Conservation (phyloP, 2,113 vertebrate genomes). For the Phrynocephalus versicolor region DNA sequence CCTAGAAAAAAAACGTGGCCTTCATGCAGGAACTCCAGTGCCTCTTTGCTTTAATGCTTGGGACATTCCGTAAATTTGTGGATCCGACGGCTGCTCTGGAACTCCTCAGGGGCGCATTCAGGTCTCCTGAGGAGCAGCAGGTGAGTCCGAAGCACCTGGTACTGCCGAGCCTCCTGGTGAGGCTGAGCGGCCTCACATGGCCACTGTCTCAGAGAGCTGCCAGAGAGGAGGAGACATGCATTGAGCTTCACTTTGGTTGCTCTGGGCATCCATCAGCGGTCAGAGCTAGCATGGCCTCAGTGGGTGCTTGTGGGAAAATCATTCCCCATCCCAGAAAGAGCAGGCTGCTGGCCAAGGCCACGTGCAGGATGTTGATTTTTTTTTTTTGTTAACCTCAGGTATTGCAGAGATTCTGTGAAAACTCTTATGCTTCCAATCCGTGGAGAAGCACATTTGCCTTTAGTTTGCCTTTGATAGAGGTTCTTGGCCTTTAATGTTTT, state of each 20-base stretch:
- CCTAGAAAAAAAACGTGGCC: constrained; percentile 90
- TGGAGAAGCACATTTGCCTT: neutral
- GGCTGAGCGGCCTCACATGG: too few relatives aligned
- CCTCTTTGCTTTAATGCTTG: constrained; percentile 94
- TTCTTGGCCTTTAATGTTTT: too few relatives aligned
- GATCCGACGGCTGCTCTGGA: constrained; percentile 92
- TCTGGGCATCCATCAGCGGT: neutral
- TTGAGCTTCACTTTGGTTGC: too few relatives aligned
- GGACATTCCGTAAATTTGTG: constrained; percentile 89
- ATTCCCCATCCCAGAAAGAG: too few relatives aligned
- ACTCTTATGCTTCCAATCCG: neutral
- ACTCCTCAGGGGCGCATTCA: constrained; percentile 88
- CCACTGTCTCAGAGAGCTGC: too few relatives aligned
- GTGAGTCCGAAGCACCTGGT: constrained; percentile 60
- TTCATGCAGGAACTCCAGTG: constrained; percentile 97
- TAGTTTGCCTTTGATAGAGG: neutral
- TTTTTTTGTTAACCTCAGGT: neutral
- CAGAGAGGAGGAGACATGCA: too few relatives aligned
- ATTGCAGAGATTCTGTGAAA: neutral
- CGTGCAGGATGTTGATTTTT: too few relatives aligned
- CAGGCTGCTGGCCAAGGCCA: neutral
- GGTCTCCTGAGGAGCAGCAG: constrained; percentile 92
- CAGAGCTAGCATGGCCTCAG: neutral
- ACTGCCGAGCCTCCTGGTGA: neutral
- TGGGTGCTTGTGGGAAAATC: too few relatives aligned